These are phyloP conservation scores for Brachionus asplanchnoidis DNA, from an alignment of 1,140 invertebrate species.

Conservation along the genomic window DNA sequence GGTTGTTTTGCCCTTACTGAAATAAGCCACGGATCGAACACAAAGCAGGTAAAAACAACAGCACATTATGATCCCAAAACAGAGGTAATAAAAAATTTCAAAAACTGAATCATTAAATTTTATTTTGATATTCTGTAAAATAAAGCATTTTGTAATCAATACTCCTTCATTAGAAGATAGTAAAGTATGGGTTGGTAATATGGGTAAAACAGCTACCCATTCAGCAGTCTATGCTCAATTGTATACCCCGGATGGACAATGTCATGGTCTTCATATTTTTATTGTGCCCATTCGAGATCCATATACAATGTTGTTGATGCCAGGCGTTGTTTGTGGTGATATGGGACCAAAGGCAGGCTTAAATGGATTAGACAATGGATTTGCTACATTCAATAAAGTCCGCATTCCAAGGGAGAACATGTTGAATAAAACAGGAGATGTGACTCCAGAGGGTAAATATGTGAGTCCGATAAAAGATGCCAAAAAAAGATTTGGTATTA, in stretches of 20 bases:
- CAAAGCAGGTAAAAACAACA: conserved; percentile 79
- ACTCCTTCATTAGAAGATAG: conserved; percentile 87
- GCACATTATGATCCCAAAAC: conserved; percentile 75
- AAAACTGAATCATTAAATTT: not conserved
- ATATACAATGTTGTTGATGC: conserved; percentile 67
- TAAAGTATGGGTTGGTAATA: conserved; percentile 77
- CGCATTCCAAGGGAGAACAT: conserved; percentile 73
- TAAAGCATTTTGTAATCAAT: conserved; percentile 75
- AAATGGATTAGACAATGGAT: conserved; percentile 43
- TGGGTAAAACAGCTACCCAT: conserved; percentile 76
- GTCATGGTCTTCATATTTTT: conserved; percentile 80
- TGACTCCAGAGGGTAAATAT: conserved; percentile 76
- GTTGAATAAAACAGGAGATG: conserved; percentile 79
- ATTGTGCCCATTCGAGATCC: conserved; percentile 74
- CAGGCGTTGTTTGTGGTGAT: conserved; percentile 74
- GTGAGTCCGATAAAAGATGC: conserved; percentile 62
- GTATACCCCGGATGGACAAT: conserved; percentile 70
- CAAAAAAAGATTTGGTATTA: conserved; percentile 54
- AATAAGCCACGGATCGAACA: conserved; percentile 86
- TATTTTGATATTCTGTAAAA: not conserved
- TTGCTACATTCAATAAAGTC: conserved; percentile 76
- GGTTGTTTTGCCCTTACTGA: conserved; percentile 86
- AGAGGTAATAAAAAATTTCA: conserved; percentile 47
- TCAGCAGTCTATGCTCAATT: conserved; percentile 82
- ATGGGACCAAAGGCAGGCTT: conserved; percentile 71